Conservation (phyloP, 1,140 invertebrate genomes). For the Drosophila equinoxialis region DNA sequence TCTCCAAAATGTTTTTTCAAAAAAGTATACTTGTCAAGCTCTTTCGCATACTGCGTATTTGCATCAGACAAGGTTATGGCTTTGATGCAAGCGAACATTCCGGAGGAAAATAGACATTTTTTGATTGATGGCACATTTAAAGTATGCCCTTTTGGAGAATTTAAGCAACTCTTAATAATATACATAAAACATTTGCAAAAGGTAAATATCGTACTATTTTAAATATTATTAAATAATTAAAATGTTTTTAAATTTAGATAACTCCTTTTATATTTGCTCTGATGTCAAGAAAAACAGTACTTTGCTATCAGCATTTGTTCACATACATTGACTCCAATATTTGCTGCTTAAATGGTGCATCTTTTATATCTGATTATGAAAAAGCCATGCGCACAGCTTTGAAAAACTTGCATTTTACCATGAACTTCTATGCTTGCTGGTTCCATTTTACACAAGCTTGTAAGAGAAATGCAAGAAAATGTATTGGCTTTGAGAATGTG, state of each 20-base stretch:
- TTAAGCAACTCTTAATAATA: slow-evolving; percentile 18
- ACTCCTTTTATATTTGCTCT: slow-evolving; percentile 13
- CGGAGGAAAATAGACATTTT: slow-evolving; percentile 1
- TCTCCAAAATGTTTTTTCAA: no score
- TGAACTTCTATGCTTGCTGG: no score
- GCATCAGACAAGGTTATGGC: no score
- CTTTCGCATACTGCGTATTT: not conserved
- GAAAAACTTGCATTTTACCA: not conserved
- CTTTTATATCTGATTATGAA: slow-evolving; percentile 23
- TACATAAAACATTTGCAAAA: slow-evolving; percentile 22
- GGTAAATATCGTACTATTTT: slow-evolving; percentile 12
- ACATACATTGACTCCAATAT: slow-evolving; percentile 1
- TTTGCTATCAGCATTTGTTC: slow-evolving; percentile 10
- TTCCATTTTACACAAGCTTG: no score
- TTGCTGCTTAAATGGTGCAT: slow-evolving; percentile 16
- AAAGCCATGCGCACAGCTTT: slow-evolving; percentile 11
- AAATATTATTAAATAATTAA: slow-evolving; percentile 8
- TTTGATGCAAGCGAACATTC: slow-evolving; percentile 12
- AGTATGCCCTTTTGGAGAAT: slow-evolving; percentile 13
- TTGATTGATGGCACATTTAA: slow-evolving; percentile 19
- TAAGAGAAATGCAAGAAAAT: no score
- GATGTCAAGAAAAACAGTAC: slow-evolving; percentile 15
- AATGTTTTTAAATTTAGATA: slow-evolving; percentile 7
- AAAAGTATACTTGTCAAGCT: not conserved
- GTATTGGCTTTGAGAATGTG: no score